phyloP scores from a whole-genome alignment of 2,888 invertebrate genomes.

The Onchidella celtica region DNA sequence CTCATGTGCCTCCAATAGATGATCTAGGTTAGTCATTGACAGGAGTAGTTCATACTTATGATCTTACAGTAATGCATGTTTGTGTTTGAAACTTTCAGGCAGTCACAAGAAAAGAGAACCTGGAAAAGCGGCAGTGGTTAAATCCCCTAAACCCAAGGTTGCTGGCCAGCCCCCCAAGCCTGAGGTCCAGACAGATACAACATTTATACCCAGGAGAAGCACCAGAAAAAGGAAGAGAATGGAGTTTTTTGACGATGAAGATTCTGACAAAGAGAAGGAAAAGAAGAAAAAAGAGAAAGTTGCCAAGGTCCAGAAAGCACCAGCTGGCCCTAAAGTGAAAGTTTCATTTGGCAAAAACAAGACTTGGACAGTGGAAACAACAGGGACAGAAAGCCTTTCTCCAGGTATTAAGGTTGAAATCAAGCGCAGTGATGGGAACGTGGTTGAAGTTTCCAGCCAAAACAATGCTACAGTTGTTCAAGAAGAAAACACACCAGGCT shows the following conservation, averaged over 20 bases:
- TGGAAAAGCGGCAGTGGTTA: background rate
- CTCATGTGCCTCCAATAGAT: too few species aligned
- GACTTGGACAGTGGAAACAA: background rate
- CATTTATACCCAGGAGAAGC: slow-evolving; percentile 5
- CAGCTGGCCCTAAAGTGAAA: background rate
- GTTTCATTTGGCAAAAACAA: background rate
- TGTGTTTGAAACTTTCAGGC: background rate
- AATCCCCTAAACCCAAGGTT: background rate
- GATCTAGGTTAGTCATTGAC: too few species aligned
- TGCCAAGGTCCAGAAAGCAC: background rate
- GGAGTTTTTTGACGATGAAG: slow-evolving; percentile 28
- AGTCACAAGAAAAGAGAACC: slow-evolving; percentile 3
- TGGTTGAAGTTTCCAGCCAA: background rate
- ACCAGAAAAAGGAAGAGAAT: slow-evolving; percentile 38
- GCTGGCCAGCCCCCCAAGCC: too few species aligned
- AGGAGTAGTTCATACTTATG: too few species aligned
- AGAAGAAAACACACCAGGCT: too few species aligned
- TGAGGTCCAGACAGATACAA: too few species aligned
- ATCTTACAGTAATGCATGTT: too few species aligned
- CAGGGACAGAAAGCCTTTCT: background rate
- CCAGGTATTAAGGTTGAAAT: background rate
- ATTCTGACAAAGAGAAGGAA: background rate
- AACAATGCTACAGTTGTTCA: too few species aligned
- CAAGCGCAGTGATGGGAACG: background rate
- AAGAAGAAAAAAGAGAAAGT: slow-evolving; percentile 13